A percentile compares a stretch with the other conserved stretches of the same genome.
Conservation (phyloP, 2,113 vertebrate genomes). For the Dunckerocampus dactyliophorus region DNA sequence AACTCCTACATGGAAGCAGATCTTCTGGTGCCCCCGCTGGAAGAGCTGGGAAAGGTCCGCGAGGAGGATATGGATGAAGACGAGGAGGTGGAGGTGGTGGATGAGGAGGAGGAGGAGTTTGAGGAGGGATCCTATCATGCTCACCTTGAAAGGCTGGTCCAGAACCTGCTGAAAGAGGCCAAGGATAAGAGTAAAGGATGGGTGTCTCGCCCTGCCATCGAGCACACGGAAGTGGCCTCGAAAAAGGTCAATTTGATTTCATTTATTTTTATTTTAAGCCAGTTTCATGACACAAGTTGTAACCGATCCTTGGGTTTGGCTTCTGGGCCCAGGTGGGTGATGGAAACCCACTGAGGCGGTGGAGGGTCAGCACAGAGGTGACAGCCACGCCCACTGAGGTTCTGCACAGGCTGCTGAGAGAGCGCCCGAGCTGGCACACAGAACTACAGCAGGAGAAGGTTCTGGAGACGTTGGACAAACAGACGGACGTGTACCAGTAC, state of each 20-base stretch:
- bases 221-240: conserved; percentile 85
- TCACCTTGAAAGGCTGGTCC: conserved; percentile 82
- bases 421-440: conserved; percentile 89
- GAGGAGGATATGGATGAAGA: conserved; percentile 29
- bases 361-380: conserved; percentile 87
- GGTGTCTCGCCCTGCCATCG: conserved; percentile 77
- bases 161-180: conserved; percentile 86
- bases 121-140: conserved; percentile 78
- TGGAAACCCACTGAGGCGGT: conserved; percentile 84
- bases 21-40: conserved; percentile 80
- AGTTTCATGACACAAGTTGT: not conserved
- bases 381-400: conserved; percentile 84
- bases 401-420: conserved; percentile 86
- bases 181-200: conserved; percentile 91
- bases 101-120: conserved; percentile 76
- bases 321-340: conserved; percentile 81
- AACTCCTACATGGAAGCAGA: conserved; percentile 89
- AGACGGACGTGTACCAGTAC: conserved; percentile 92
- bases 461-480: conserved; percentile 84
- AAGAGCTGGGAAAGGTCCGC: conserved; percentile 78
- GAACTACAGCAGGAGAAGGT: conserved; percentile 90
- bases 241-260: conserved; percentile 81
- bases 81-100: conserved; percentile 57
- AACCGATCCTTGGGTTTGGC: not conserved
- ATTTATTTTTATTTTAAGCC: not conserved